Base-by-base conservation (phyloP, 1,140 invertebrate genomes). In the Neoseiulus cucumeris region DNA sequence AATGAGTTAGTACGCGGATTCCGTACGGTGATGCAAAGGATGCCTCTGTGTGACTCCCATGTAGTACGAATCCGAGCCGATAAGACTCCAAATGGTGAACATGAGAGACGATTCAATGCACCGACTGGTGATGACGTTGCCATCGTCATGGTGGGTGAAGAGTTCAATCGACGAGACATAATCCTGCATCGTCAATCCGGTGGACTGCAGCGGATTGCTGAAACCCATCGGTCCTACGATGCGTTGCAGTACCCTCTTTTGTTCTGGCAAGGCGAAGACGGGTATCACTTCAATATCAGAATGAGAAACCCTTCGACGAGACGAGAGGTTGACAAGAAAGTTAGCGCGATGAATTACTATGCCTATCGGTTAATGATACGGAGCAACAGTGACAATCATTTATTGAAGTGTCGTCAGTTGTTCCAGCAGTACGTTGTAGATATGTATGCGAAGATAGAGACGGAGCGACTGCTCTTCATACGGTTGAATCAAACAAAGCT, bases 81-180 rank as follows among this genome's bases (percentile, higher is more conserved):
- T 51, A 70, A 74, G 72, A 71, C 64, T 68, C 76, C 75, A 42
- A 28, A 51, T 39, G 70, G 71, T 30, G 67, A 77, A 71, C 77
- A 81, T 67, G 67, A 47, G 65, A 64, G 77, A 65, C 45, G 44
- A 64, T 72, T 65, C 66, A 66, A 64, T 25, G 74, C 71, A 64
- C 73, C 75, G 64, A 75, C 70, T 44, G 68, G n/a, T n/a, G n/a
- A 78, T 71, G 76, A 79, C 72, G 74, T 79, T 25, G 74, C 73
- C 42, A 68, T 76, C 66, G 67, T 78, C 12, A 72, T 78, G 17
- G 73, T 73, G 30, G 74, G 74, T 7, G 71, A 78, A 70, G 45
- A 75, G 39, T 72, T 74, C 29, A 47, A 74, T 59, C 66, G 67
- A 68, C 71, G 72, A 66, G 74, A 79, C 70, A 79, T 79, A 70